Percentiles rank a stretch among this genome's conserved stretches.
Evolutionary conservation across 2,113 vertebrate genomes (phyloP).

Genomic region (Bubo scandiacus): DNA sequence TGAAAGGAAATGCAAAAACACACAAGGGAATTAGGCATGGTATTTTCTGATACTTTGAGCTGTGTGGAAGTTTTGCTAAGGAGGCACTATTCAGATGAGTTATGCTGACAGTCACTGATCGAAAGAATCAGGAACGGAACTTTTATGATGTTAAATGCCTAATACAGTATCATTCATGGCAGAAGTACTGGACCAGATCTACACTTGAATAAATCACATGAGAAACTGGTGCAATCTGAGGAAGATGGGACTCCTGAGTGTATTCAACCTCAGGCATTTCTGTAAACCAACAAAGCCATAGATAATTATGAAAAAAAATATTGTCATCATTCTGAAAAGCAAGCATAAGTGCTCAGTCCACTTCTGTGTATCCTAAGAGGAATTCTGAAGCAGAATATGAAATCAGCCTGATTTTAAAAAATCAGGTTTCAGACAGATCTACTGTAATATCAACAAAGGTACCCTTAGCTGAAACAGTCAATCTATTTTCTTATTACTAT

Average conservation of each 20-base stretch:
- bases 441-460: not conserved
- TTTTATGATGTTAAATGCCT: not conserved
- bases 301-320: not conserved
- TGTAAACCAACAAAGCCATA: not conserved
- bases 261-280: not conserved
- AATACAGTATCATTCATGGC: not conserved
- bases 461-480: not conserved
- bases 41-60: not conserved
- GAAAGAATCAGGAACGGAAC: not conserved
- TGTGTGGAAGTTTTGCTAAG: not conserved
- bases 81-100: not conserved
- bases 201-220: not conserved
- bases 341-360: not conserved
- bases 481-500: not conserved
- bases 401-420: not conserved
- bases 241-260: not conserved
- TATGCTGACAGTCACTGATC: not conserved
- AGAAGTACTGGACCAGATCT: not conserved
- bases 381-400: not conserved
- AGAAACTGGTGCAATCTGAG: not conserved
- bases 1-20: not conserved
- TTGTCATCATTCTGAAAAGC: not conserved
- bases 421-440: not conserved
- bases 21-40: not conserved
- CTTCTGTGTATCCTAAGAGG: not conserved